These are phyloP conservation scores for Trichonephila inaurata DNA, from an alignment of 1,140 invertebrate species.

Conservation along the genomic window DNA sequence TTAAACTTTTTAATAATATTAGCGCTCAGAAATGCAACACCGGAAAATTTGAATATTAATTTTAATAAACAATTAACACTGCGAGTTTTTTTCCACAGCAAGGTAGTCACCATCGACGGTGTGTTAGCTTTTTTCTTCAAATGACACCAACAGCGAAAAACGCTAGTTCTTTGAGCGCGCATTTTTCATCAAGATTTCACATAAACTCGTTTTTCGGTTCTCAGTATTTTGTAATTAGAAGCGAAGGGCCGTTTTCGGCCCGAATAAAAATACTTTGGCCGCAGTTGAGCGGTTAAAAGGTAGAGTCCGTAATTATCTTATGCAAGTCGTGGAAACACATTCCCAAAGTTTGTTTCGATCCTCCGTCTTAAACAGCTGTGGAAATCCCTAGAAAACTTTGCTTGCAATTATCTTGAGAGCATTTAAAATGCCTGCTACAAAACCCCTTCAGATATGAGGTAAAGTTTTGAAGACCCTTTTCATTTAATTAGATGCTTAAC, in stretches of 20 bases:
- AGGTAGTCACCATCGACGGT: neutral
- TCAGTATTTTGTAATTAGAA: constrained; percentile 68
- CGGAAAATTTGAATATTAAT: neutral
- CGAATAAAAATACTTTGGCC: constrained; percentile 60
- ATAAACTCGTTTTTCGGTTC: constrained; percentile 57
- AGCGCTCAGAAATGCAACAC: neutral
- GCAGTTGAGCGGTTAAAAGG: constrained; percentile 64
- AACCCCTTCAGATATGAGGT: constrained; percentile 69
- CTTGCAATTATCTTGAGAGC: constrained; percentile 74
- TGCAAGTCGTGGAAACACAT: constrained; percentile 70
- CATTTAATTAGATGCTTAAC: constrained; percentile 74
- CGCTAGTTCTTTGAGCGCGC: neutral
- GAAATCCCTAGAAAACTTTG: constrained; percentile 69
- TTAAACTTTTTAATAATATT: neutral
- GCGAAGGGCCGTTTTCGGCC: constrained; percentile 59
- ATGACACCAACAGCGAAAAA: constrained; percentile 43
- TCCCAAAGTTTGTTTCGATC: constrained; percentile 74
- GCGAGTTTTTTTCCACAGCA: neutral
- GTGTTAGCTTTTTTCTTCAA: constrained; percentile 9
- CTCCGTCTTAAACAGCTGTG: constrained; percentile 69
- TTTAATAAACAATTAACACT: neutral
- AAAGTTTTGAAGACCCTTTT: constrained; percentile 71
- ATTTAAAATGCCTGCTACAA: constrained; percentile 73
- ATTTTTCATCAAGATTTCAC: constrained; percentile 47
- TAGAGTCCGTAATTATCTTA: constrained; percentile 70